Conservation (phyloP, 1,140 invertebrate genomes). For the Drosophila sechellia region DNA sequence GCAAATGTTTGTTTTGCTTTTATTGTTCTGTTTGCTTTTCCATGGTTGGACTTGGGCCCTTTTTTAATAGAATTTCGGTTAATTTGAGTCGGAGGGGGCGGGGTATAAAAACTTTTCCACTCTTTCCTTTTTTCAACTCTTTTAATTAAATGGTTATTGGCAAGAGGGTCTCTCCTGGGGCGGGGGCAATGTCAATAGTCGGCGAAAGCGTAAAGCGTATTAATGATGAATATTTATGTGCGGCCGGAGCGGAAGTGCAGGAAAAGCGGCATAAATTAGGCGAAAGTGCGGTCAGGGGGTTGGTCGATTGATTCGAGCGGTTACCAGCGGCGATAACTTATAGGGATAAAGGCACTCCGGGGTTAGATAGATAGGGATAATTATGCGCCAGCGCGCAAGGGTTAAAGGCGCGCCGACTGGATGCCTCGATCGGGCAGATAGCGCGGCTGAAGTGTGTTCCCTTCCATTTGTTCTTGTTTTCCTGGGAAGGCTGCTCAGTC, state of each 20-base stretch:
- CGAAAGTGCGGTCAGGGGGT: constrained; percentile 65
- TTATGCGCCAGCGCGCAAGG: constrained; percentile 63
- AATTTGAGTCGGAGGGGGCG: constrained; percentile 58
- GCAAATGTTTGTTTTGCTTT: constrained; percentile 64
- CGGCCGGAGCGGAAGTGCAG: constrained; percentile 65
- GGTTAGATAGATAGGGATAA: constrained; percentile 58
- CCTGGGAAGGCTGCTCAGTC: constrained; percentile 8
- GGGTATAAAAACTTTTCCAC: constrained; percentile 55
- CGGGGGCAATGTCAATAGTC: constrained; percentile 69
- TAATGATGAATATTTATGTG: constrained; percentile 83
- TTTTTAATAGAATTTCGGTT: constrained; percentile 83
- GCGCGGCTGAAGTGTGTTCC: constrained; percentile 14
- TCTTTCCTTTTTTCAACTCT: constrained; percentile 67
- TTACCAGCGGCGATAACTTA: constrained; percentile 33
- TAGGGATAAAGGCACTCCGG: constrained; percentile 16
- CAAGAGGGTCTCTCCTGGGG: constrained; percentile 23
- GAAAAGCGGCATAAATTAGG: constrained; percentile 77
- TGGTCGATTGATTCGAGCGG: constrained; percentile 46
- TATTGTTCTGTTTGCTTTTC: constrained; percentile 70
- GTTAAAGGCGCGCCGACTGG: constrained; percentile 9
- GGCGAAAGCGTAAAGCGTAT: constrained; percentile 76
- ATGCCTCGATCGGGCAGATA: constrained; percentile 13
- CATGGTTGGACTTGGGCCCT: constrained; percentile 34
- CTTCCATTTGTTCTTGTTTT: not conserved
- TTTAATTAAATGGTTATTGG: constrained; percentile 83